A percentile compares a stretch with the other conserved stretches of the same genome.
phyloP scores from a whole-genome alignment of 2,113 vertebrate genomes.

The Cyprinodon variegatus region DNA sequence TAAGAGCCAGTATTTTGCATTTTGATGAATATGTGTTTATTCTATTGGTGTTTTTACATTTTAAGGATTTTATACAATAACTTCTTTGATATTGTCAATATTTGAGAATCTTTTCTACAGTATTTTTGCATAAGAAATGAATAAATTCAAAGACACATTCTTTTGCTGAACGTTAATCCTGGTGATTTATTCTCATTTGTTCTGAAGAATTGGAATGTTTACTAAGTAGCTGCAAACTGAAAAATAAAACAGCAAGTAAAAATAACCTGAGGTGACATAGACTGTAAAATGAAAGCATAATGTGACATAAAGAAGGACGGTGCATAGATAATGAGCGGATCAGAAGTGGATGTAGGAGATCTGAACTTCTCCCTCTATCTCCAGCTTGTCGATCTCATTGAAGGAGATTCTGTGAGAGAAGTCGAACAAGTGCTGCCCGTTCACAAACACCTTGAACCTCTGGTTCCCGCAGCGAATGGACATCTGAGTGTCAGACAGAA shows the following conservation, averaged over 20 bases:
- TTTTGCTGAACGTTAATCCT: neutral
- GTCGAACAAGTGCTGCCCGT: constrained; percentile 84
- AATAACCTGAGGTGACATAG: no score
- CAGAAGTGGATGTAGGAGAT: constrained; percentile 85
- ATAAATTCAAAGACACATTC: constrained; percentile 34
- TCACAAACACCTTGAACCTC: constrained; percentile 83
- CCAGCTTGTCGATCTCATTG: constrained; percentile 77
- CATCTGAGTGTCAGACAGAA: constrained; percentile 65
- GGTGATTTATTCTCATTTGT: neutral
- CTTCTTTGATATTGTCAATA: constrained; percentile 51
- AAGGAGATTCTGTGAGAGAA: constrained; percentile 78
- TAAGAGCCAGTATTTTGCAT: constrained; percentile 62
- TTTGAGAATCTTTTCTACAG: constrained; percentile 65
- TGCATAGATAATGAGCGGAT: constrained; percentile 5
- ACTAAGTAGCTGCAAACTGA: neutral
- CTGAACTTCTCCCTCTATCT: constrained; percentile 80
- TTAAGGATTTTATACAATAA: constrained; percentile 39
- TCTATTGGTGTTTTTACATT: constrained; percentile 21
- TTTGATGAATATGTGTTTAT: constrained; percentile 13
- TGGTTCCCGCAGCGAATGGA: constrained; percentile 82
- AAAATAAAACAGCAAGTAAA: neutral
- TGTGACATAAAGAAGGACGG: no score
- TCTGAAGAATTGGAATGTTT: neutral
- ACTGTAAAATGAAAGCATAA: no score
- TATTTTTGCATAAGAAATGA: constrained; percentile 78